Evolutionary conservation across 2,888 invertebrate genomes (phyloP).

Genomic region (Standfussiana lucernea): DNA sequence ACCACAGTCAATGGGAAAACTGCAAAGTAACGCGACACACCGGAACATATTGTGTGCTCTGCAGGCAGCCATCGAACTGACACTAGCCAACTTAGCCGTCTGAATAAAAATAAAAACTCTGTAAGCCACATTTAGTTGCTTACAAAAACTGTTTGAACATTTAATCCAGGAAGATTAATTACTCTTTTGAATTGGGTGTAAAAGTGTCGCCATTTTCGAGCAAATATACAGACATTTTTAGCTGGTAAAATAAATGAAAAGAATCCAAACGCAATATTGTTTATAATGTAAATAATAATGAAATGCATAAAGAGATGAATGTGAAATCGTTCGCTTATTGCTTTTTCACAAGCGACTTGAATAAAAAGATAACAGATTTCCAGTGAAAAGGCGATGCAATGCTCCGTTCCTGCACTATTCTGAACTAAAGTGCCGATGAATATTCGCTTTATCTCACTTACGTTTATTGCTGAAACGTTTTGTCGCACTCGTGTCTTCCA

Average conservation of each 20-base stretch:
- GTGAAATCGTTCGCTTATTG: neutral
- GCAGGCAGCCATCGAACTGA: neutral
- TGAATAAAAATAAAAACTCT: conserved; percentile 10
- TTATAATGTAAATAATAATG: neutral
- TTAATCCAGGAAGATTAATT: neutral
- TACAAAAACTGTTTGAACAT: neutral
- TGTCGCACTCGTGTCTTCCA: conserved; percentile 12
- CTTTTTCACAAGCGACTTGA: neutral
- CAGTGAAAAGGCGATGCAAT: conserved; percentile 1
- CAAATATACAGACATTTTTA: neutral
- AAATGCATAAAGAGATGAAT: neutral
- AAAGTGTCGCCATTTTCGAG: neutral
- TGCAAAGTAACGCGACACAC: conserved; percentile 6
- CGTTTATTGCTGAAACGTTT: conserved; percentile 32
- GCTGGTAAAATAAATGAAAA: neutral
- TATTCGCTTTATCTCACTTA: conserved; percentile 27
- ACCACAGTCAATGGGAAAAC: conserved; percentile 2
- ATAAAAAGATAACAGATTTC: conserved; percentile 29
- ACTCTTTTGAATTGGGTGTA: neutral
- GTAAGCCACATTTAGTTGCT: neutral
- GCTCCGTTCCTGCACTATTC: conserved; percentile 2
- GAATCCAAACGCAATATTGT: neutral
- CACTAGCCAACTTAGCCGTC: neutral
- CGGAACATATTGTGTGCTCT: neutral
- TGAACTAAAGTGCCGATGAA: conserved; percentile 24